Percentiles rank a stretch among this genome's conserved stretches.
Conservation (phyloP, 2,888 invertebrate genomes). For the Apocheima hispidaria region DNA sequence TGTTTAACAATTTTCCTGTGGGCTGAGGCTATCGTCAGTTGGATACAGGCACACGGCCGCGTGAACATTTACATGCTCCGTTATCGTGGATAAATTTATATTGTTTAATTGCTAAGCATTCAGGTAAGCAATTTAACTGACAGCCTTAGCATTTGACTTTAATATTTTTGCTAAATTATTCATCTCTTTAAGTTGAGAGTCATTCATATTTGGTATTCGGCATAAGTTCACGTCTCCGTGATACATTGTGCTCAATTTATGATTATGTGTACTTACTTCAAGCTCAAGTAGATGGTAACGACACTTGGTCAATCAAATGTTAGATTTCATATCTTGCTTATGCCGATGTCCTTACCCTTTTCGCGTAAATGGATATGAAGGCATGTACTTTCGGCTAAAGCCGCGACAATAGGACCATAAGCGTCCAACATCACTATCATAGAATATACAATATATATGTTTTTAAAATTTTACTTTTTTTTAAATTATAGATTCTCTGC, state of each 20-base stretch:
- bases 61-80: conserved; percentile 45
- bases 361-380: conserved; percentile 22
- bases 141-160: conserved; percentile 37
- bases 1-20: conserved; percentile 74
- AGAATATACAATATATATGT: neutral
- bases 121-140: conserved; percentile 32
- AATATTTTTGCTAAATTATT: conserved; percentile 25
- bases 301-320: conserved; percentile 36
- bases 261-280: conserved; percentile 26
- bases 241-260: conserved; percentile 23
- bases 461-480: neutral
- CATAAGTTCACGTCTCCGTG: conserved; percentile 9
- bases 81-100: conserved; percentile 34
- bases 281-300: conserved; percentile 30
- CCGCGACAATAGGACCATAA: conserved; percentile 13
- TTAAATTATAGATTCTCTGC: neutral
- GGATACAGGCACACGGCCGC: conserved; percentile 44
- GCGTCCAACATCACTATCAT: neutral
- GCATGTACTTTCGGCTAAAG: conserved; percentile 19
- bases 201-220: conserved; percentile 12
- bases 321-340: conserved; percentile 28
- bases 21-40: conserved; percentile 50
- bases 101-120: conserved; percentile 31
- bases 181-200: conserved; percentile 23
- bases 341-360: conserved; percentile 34